Evolutionary conservation across 2,113 vertebrate genomes (phyloP), one percentile per base, ranked within the genome.

Genomic region (Charina bottae): DNA sequence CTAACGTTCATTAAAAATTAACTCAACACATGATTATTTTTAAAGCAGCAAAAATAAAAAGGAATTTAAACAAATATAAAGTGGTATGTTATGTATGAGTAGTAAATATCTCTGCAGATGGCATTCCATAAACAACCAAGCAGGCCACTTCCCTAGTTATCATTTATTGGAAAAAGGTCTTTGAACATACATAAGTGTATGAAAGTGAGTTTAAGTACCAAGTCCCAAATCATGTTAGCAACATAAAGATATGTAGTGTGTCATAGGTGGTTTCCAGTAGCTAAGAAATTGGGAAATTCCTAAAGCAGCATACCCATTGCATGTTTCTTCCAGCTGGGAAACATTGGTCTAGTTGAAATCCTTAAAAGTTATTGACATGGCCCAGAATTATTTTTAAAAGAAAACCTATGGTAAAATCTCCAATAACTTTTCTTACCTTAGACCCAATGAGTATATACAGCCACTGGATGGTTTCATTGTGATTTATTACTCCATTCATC

Each of bases 391-490:
- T 56, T 5, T 87, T 87, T 42, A 42, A 87, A 85, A 87, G n/a
- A 87, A 55, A 9, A 89, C 1, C 46, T 15, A 64, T 0, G 0
- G 78, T 64, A 94, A 60, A 92, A 0, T 6, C 26, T 19, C 11
- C 89, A 93, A 92, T 49, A 0, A 3, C 46, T 9, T 10, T 93
- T 49, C 95, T 97, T 98, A 99, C 99, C 99, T 99, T 99, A 88
- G 99, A 99, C 88, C 99, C 99, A 12, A 98, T 98, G 91, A 99
- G 98, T 0, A 98, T 98, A 95, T 99, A 99, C 49, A 99, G 98
- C 99, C 99, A 99, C 90, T 99, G 98, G 94, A 99, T 98, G 0
- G 99, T 99, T 97, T 99, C 99, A 95, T 97, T 99, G 96, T 99
- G 98, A 96, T 98, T 98, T 95, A 99, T 99, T 87, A 99, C 98